A percentile compares a stretch with the other conserved stretches of the same genome.
Evolutionary conservation across 2,888 invertebrate genomes (phyloP).

Genomic region (Halictus ligatus): DNA sequence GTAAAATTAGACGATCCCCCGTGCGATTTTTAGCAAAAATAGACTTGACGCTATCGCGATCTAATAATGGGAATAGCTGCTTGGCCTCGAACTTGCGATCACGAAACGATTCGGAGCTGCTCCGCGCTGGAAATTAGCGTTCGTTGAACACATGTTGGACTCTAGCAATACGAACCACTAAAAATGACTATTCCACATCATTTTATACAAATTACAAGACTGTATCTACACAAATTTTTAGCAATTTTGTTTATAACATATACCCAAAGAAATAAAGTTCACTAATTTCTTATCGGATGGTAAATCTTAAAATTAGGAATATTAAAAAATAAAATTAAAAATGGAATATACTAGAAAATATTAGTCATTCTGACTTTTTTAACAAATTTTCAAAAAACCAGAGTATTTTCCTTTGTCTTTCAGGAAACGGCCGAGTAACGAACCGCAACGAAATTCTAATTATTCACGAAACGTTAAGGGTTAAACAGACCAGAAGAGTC

Average conservation of each 20-base stretch:
- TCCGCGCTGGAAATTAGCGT: background rate
- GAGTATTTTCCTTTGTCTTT: background rate
- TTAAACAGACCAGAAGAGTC: background rate
- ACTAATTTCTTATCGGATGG: too few relatives aligned
- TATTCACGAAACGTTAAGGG: background rate
- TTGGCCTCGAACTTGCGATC: background rate
- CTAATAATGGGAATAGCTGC: background rate
- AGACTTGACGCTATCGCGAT: background rate
- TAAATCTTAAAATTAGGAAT: too few relatives aligned
- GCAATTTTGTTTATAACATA: too few relatives aligned
- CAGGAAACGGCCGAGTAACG: background rate
- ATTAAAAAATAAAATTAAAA: too few relatives aligned
- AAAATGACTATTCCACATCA: background rate
- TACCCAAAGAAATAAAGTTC: too few relatives aligned
- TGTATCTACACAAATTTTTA: too few relatives aligned
- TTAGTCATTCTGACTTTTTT: too few relatives aligned
- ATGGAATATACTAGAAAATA: too few relatives aligned
- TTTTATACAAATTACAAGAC: background rate
- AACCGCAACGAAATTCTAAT: background rate
- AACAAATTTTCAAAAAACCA: background rate
- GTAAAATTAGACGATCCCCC: conserved; percentile 14
- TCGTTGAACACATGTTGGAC: background rate
- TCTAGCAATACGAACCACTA: background rate
- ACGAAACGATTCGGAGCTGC: background rate
- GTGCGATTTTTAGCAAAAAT: conserved; percentile 7